Percentiles rank a stretch among this genome's conserved stretches.
Conservation (phyloP, 2,888 invertebrate genomes). For the Cotesia congregata region DNA sequence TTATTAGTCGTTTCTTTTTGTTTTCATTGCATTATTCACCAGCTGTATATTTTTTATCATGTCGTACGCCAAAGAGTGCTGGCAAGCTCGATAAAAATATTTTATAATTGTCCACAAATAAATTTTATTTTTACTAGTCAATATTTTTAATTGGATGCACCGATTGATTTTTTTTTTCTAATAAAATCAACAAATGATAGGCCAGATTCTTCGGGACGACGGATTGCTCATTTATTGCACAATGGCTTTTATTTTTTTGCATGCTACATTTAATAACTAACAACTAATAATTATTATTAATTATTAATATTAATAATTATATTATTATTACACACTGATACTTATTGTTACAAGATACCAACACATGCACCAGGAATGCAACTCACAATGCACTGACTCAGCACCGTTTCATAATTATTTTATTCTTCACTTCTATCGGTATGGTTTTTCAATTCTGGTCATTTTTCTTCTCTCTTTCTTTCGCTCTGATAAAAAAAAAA, state of each 20-base stretch:
- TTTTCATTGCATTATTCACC: constrained; percentile 1
- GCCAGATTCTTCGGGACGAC: constrained; percentile 43
- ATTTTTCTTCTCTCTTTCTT: not conserved
- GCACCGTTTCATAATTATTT: constrained; percentile 58
- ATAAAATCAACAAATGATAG: constrained; percentile 4
- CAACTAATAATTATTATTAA: constrained; percentile 32
- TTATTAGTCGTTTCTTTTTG: constrained; percentile 18
- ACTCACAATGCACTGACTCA: constrained; percentile 66
- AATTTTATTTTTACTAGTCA: not conserved
- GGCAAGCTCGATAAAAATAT: constrained; percentile 22
- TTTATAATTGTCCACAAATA: not conserved
- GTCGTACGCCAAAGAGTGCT: constrained; percentile 42
- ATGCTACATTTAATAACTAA: constrained; percentile 41
- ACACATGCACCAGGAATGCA: constrained; percentile 65
- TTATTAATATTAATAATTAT: constrained; percentile 23
- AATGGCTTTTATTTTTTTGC: constrained; percentile 35
- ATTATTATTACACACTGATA: constrained; percentile 33
- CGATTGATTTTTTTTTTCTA: not conserved
- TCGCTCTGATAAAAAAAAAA: not conserved
- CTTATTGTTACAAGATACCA: constrained; percentile 64
- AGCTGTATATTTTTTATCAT: constrained; percentile 2
- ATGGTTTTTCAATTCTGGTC: constrained; percentile 37
- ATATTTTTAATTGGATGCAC: too few relatives aligned
- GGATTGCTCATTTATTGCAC: constrained; percentile 42
- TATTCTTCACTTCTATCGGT: constrained; percentile 56